These are phyloP conservation scores for Drosophila novamexicana DNA, from an alignment of 1,140 invertebrate species.

Conservation along the genomic window DNA sequence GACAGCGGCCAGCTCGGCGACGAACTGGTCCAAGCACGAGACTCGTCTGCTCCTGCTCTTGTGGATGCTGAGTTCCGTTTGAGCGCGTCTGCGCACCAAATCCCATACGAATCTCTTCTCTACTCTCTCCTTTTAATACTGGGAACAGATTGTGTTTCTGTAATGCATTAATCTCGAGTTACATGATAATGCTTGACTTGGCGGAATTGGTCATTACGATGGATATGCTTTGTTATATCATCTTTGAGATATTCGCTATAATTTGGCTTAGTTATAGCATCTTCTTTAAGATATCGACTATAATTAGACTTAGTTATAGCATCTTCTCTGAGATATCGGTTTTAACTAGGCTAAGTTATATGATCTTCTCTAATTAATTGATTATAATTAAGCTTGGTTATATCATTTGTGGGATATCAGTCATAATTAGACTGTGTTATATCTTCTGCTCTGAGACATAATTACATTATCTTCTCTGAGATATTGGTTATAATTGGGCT, in stretches of 20 bases:
- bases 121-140: conserved; percentile 8
- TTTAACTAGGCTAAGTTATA: too few relatives aligned
- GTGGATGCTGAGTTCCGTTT: conserved; percentile 17
- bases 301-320: too few relatives aligned
- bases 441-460: too few relatives aligned
- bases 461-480: too few relatives aligned
- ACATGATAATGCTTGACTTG: background rate
- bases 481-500: too few relatives aligned
- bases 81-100: conserved; percentile 35
- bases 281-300: too few relatives aligned
- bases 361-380: too few relatives aligned
- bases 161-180: conserved; percentile 21
- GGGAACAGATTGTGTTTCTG: conserved; percentile 39
- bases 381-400: too few relatives aligned
- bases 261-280: background rate
- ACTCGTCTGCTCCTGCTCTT: conserved; percentile 14
- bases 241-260: too few relatives aligned
- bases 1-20: background rate
- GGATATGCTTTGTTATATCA: background rate
- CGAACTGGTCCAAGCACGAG: background rate
- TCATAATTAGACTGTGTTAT: too few relatives aligned
- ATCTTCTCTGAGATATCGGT: too few relatives aligned
- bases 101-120: background rate
- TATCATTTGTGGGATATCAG: too few relatives aligned
- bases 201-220: background rate